These are phyloP conservation scores for Aelia acuminata DNA, from an alignment of 2,888 invertebrate genomes.

Conservation along the genomic window DNA sequence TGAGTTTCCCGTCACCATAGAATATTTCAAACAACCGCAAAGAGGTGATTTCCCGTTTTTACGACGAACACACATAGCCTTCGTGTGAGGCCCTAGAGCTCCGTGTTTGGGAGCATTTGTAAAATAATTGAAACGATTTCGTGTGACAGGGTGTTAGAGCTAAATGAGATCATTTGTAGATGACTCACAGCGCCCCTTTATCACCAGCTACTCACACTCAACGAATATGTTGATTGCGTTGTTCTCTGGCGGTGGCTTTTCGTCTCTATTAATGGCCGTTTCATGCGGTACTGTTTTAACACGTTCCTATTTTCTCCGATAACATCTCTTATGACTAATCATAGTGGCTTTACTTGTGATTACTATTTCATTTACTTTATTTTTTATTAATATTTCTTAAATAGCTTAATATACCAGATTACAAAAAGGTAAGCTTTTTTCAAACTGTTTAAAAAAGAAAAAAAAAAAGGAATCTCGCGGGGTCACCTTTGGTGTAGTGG, in stretches of 20 bases:
- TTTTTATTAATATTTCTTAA: too few relatives aligned
- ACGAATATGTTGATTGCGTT: constrained; percentile 21
- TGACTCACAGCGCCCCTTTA: neutral
- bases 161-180: constrained; percentile 38
- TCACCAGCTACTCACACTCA: neutral
- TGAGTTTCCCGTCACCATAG: too few relatives aligned
- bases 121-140: constrained; percentile 15
- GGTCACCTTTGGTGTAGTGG: too few relatives aligned
- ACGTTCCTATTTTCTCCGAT: too few relatives aligned
- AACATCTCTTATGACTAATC: too few relatives aligned
- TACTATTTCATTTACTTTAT: too few relatives aligned
- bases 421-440: too few relatives aligned
- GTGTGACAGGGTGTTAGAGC: neutral
- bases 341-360: too few relatives aligned
- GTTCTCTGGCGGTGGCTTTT: neutral
- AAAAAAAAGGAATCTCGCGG: too few relatives aligned
- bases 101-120: neutral
- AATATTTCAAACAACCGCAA: neutral
- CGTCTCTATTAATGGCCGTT: neutral
- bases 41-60: neutral
- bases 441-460: too few relatives aligned
- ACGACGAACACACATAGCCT: neutral
- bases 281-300: neutral
- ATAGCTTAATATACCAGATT: too few relatives aligned
- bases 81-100: neutral